phyloP scores from a whole-genome alignment of 2,888 invertebrate species.

The Lepeophtheirus nordmannii region DNA sequence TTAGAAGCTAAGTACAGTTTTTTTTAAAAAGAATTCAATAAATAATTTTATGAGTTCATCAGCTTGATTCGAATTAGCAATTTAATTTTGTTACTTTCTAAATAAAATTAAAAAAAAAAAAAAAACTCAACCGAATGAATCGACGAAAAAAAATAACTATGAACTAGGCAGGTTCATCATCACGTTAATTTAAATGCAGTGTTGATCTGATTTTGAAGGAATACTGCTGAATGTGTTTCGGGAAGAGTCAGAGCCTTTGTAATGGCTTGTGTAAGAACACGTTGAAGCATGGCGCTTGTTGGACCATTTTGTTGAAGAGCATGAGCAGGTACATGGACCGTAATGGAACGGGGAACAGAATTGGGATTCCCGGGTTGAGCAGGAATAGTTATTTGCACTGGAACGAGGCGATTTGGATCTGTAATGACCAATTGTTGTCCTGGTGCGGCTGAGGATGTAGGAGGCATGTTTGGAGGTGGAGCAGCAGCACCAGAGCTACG shows the following conservation, averaged over 20 bases:
- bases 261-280: conserved; percentile 23
- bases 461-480: conserved; percentile 27
- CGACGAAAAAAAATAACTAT: too few relatives aligned
- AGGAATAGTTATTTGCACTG: conserved; percentile 58
- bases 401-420: conserved; percentile 33
- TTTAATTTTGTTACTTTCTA: too few relatives aligned
- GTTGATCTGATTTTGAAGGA: conserved; percentile 76
- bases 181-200: conserved; percentile 45
- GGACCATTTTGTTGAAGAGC: conserved; percentile 46
- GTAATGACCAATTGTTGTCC: conserved; percentile 26
- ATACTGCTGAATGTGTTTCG: conserved; percentile 49
- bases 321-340: conserved; percentile 76
- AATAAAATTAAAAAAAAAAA: too few relatives aligned
- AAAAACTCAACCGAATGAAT: too few relatives aligned
- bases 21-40: too few relatives aligned
- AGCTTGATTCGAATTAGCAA: too few relatives aligned
- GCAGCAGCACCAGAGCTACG: conserved; percentile 26
- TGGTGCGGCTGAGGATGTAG: conserved; percentile 19
- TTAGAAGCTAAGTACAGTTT: too few relatives aligned
- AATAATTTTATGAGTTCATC: too few relatives aligned
- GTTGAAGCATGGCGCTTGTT: conserved; percentile 16
- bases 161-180: too few relatives aligned
- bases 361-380: conserved; percentile 56
- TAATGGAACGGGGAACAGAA: conserved; percentile 54
- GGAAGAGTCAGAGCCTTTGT: conserved; percentile 17